Percentiles rank a stretch among this genome's conserved stretches.
Conservation (phyloP, 2,888 invertebrate species). For the Shargacucullia verbasci region DNA sequence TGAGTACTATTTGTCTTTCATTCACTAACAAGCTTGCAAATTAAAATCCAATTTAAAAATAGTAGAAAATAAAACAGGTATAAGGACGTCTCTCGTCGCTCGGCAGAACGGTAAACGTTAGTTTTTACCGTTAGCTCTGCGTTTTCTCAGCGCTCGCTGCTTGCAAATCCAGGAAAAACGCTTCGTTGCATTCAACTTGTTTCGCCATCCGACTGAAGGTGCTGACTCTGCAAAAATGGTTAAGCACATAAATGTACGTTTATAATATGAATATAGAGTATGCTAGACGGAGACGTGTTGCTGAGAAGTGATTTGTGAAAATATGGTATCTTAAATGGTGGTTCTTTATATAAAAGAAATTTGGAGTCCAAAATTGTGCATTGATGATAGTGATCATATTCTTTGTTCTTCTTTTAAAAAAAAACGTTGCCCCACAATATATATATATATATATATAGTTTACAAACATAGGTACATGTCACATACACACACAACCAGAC, state of each 20-base stretch:
- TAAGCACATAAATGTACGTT: conserved; percentile 33
- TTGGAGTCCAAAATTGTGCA: neutral
- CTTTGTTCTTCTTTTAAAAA: too few relatives aligned
- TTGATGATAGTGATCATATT: too few relatives aligned
- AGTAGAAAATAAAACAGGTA: conserved; percentile 19
- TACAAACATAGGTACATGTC: too few relatives aligned
- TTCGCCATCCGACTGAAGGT: conserved; percentile 53
- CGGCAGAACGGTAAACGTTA: conserved; percentile 29
- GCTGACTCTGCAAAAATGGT: conserved; percentile 52
- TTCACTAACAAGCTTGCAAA: conserved; percentile 29
- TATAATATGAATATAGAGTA: conserved; percentile 27
- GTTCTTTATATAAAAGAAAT: neutral
- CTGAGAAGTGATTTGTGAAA: conserved; percentile 10
- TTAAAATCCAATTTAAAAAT: conserved; percentile 33
- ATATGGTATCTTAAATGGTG: conserved; percentile 12
- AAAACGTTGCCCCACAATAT: too few relatives aligned
- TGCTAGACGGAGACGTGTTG: conserved; percentile 12
- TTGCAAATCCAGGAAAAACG: conserved; percentile 62
- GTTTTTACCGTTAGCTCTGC: conserved; percentile 39
- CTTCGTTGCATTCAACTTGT: conserved; percentile 65
- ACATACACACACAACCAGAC: too few relatives aligned
- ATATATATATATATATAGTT: too few relatives aligned
- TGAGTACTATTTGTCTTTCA: neutral
- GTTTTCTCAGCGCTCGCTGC: conserved; percentile 53
- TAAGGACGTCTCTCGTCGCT: conserved; percentile 18